Conservation (phyloP, 2,113 vertebrate species). For the Phalacrocorax pelagicus region DNA sequence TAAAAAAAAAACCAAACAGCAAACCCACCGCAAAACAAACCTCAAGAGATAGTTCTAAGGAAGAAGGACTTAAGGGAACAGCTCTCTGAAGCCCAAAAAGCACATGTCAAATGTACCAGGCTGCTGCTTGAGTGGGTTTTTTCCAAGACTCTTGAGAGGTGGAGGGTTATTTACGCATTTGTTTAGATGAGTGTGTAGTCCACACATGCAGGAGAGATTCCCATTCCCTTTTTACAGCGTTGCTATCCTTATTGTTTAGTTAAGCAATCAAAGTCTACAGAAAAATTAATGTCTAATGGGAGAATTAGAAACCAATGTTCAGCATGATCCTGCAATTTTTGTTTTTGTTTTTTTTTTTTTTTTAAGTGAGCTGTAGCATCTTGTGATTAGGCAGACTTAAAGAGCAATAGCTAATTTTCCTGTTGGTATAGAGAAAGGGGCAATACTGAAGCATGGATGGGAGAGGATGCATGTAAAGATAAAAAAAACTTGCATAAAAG, state of each 20-base stretch:
- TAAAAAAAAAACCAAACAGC: not conserved
- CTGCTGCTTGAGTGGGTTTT: not conserved
- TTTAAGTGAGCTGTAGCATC: not conserved
- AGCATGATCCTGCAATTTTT: not conserved
- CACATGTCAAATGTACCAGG: not conserved
- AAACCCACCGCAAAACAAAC: too few species aligned
- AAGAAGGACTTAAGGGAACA: not conserved
- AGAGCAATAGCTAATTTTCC: not conserved
- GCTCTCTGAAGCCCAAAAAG: not conserved
- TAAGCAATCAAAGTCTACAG: not conserved
- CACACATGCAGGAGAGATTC: not conserved
- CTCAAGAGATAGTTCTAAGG: not conserved
- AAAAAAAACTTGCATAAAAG: not conserved
- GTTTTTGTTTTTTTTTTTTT: too few species aligned
- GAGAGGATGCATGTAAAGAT: not conserved
- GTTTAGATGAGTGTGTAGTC: conserved; percentile 26
- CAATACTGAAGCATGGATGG: not conserved
- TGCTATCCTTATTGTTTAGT: not conserved
- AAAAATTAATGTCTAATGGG: not conserved
- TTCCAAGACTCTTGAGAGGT: conserved; percentile 15
- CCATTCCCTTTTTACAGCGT: not conserved
- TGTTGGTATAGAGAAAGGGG: not conserved
- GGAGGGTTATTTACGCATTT: conserved; percentile 32
- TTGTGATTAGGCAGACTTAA: not conserved
- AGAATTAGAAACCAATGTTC: not conserved